phyloP scores from a whole-genome alignment of 2,113 vertebrate genomes.

The Thermophis baileyi region DNA sequence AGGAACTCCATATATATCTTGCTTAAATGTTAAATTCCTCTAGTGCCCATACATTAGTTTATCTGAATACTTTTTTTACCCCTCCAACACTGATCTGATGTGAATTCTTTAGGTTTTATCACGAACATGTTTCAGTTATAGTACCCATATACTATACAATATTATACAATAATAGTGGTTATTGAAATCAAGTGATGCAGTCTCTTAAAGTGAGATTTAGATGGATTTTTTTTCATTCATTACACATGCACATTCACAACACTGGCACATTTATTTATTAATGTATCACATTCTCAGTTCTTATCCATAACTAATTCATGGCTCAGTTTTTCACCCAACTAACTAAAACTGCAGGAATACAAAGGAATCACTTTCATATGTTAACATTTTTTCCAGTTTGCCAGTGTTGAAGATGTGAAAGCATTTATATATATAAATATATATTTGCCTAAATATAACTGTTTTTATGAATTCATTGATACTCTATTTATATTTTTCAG shows the following conservation, averaged over 20 bases:
- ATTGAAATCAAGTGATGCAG: neutral
- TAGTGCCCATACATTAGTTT: neutral
- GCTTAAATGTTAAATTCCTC: neutral
- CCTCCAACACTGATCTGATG: neutral
- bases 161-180: neutral
- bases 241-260: neutral
- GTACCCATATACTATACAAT: neutral
- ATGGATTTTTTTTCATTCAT: neutral
- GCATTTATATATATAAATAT: slow-evolving; percentile 25
- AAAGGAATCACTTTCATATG: slow-evolving; percentile 34
- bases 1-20: neutral
- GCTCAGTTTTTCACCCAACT: slow-evolving; percentile 9
- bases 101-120: neutral
- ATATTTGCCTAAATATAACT: slow-evolving; percentile 60
- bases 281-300: neutral
- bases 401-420: slow-evolving; percentile 40
- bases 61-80: neutral
- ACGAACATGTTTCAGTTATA: neutral
- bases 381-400: slow-evolving; percentile 41
- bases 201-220: neutral
- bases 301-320: slow-evolving; percentile 8
- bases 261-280: neutral
- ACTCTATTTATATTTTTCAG: slow-evolving; percentile 62
- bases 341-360: slow-evolving; percentile 11
- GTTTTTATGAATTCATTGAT: slow-evolving; percentile 63